Evolutionary conservation across 2,888 invertebrate genomes (phyloP).

Genomic region (Philaethria dido): DNA sequence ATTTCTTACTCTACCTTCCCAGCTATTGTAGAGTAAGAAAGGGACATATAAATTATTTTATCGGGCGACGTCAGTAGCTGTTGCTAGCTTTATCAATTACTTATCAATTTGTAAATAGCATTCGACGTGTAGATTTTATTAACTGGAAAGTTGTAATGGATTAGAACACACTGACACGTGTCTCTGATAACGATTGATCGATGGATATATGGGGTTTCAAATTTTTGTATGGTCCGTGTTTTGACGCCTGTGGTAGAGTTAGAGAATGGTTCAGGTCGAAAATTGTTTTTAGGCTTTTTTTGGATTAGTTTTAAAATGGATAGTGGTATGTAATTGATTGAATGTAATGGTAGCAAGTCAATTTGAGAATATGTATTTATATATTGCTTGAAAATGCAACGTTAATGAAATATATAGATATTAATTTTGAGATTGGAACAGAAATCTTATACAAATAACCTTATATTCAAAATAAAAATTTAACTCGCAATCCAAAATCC

Average conservation of each 20-base stretch:
- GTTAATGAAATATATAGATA: too few species aligned
- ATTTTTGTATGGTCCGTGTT: slow-evolving; percentile 43
- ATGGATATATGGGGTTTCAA: slow-evolving; percentile 39
- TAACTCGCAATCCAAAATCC: too few species aligned
- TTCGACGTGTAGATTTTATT: slow-evolving; percentile 65
- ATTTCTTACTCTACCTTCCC: slow-evolving; percentile 29
- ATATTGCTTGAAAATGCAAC: too few species aligned
- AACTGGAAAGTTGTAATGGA: slow-evolving; percentile 70
- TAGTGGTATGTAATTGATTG: too few species aligned
- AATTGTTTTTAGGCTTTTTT: background rate
- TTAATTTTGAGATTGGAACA: too few species aligned
- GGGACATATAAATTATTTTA: slow-evolving; percentile 41
- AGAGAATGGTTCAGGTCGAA: slow-evolving; percentile 20
- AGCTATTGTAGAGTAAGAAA: slow-evolving; percentile 41
- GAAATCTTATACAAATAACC: too few species aligned
- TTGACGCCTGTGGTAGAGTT: slow-evolving; percentile 42
- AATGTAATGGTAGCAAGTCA: too few species aligned
- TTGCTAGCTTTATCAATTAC: slow-evolving; percentile 53
- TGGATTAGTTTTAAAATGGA: background rate
- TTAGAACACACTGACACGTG: slow-evolving; percentile 58
- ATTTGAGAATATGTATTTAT: too few species aligned
- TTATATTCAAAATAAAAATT: too few species aligned
- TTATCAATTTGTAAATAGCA: slow-evolving; percentile 74
- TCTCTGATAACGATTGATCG: slow-evolving; percentile 60
- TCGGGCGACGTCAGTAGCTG: slow-evolving; percentile 59